Evolutionary conservation across 2,888 invertebrate genomes (phyloP).

Genomic region (Strigamia transsilvanica): DNA sequence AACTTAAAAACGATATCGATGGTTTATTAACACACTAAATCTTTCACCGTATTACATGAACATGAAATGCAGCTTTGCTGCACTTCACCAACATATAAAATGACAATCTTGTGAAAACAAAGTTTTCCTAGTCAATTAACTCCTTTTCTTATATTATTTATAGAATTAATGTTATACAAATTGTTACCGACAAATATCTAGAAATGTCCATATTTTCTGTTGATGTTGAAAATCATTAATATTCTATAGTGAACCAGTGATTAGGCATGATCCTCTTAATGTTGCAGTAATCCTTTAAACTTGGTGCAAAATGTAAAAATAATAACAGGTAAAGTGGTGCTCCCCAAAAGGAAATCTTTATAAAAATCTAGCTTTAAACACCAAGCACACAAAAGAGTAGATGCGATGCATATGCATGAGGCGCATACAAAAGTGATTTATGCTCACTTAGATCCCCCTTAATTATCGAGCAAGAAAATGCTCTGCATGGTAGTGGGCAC

Average conservation of each 20-base stretch:
- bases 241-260: neutral
- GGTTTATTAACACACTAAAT: neutral
- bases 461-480: constrained; percentile 44
- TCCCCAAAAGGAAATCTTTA: neutral
- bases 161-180: too few species aligned
- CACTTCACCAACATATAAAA: too few species aligned
- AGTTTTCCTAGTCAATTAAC: too few species aligned
- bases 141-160: too few species aligned
- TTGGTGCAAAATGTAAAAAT: constrained; percentile 42
- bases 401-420: constrained; percentile 35
- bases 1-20: neutral
- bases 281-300: constrained; percentile 8
- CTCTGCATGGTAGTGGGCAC: constrained; percentile 3
- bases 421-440: constrained; percentile 31
- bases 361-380: constrained; percentile 40
- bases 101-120: too few species aligned
- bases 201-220: too few species aligned
- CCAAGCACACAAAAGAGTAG: constrained; percentile 33
- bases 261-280: constrained; percentile 3
- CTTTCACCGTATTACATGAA: neutral
- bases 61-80: too few species aligned
- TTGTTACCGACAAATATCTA: too few species aligned
- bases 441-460: constrained; percentile 49
- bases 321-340: constrained; percentile 31
- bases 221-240: neutral